Conservation (phyloP, 1,140 invertebrate genomes). For the Cyclina sinensis region DNA sequence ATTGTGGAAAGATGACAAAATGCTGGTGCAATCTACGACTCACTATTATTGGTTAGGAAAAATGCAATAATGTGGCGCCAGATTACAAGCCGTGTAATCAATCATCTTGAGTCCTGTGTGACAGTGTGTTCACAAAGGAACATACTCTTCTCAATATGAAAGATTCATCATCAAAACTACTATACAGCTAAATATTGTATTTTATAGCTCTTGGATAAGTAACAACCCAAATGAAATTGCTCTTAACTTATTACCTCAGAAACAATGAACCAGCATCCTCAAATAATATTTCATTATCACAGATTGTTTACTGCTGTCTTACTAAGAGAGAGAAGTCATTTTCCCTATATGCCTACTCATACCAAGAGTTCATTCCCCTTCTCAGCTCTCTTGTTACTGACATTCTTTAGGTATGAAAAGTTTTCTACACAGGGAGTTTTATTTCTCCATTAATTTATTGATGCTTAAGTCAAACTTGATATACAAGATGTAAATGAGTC, state of each 20-base stretch:
- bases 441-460: constrained; percentile 54
- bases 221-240: constrained; percentile 36
- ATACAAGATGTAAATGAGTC: constrained; percentile 42
- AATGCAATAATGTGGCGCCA: constrained; percentile 60
- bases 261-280: background rate
- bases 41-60: constrained; percentile 62
- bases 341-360: background rate
- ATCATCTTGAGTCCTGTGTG: constrained; percentile 41
- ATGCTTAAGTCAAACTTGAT: constrained; percentile 45
- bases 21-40: constrained; percentile 42
- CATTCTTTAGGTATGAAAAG: constrained; percentile 20
- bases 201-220: constrained; percentile 28
- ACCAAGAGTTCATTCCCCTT: constrained; percentile 48
- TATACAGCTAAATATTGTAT: constrained; percentile 16
- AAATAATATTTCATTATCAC: background rate
- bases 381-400: constrained; percentile 10
- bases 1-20: constrained; percentile 47
- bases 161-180: constrained; percentile 30
- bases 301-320: constrained; percentile 2
- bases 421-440: constrained; percentile 9
- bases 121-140: constrained; percentile 56
- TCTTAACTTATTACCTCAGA: background rate
- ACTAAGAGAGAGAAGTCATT: constrained; percentile 16
- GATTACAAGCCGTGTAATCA: constrained; percentile 62
- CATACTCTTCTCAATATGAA: constrained; percentile 39